phyloP scores from a whole-genome alignment of 2,797 vertebrate species.

The Darevskia nairensis region DNA sequence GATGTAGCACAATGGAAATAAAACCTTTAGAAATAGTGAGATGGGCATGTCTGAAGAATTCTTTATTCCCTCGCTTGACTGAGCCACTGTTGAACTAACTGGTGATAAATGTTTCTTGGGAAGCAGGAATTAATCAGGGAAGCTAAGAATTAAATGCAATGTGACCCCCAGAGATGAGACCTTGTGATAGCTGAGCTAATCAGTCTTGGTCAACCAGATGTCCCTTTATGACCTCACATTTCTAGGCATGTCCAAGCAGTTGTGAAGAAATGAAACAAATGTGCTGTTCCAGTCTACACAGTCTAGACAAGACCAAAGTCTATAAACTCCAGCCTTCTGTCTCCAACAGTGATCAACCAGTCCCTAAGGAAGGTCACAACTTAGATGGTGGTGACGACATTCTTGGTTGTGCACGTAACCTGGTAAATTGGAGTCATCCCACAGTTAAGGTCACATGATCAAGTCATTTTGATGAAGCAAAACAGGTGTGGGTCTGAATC shows the following conservation, averaged over 20 bases:
- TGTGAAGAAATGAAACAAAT: not conserved
- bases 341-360: not conserved
- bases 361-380: not conserved
- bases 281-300: not conserved
- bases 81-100: slow-evolving; percentile 37
- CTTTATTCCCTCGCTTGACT: slow-evolving; percentile 44
- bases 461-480: not conserved
- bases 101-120: slow-evolving; percentile 44
- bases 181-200: slow-evolving; percentile 8
- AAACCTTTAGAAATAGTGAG: slow-evolving; percentile 22
- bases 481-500: not conserved
- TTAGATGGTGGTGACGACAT: not conserved
- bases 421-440: too few species aligned
- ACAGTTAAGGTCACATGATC: not conserved
- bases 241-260: not conserved
- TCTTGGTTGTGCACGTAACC: not conserved
- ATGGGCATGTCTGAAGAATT: not conserved
- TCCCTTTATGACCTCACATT: slow-evolving; percentile 11
- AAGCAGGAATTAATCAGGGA: slow-evolving; percentile 20
- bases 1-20: slow-evolving; percentile 25
- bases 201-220: not conserved
- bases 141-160: slow-evolving; percentile 17
- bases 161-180: not conserved
- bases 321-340: too few species aligned
- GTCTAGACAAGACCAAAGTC: too few species aligned